Conservation (phyloP, 1,140 invertebrate genomes). For the Polypedilum vanderplanki region DNA sequence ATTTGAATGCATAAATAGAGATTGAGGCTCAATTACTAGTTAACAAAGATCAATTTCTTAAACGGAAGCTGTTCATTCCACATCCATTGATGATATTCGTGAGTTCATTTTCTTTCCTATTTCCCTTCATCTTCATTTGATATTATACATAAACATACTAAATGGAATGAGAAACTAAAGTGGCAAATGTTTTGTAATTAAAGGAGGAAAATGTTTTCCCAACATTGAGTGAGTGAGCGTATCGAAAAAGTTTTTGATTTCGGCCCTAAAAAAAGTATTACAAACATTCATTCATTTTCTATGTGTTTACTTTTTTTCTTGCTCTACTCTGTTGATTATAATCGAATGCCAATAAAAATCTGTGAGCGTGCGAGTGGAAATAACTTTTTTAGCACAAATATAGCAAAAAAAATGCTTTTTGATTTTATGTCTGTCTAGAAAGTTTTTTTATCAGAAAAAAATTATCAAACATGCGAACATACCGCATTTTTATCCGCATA, state of each 20-base stretch:
- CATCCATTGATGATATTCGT: no score
- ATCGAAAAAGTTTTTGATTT: slow-evolving; percentile 19
- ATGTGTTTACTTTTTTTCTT: no score
- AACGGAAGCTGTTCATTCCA: background rate
- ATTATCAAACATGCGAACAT: no score
- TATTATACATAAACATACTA: background rate
- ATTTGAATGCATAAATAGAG: slow-evolving; percentile 14
- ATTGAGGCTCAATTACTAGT: background rate
- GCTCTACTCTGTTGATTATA: no score
- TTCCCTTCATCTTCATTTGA: background rate
- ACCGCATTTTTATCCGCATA: no score
- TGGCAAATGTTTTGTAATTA: slow-evolving; percentile 7
- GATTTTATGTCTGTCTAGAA: no score
- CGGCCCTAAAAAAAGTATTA: background rate
- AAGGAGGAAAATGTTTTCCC: background rate
- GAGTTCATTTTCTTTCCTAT: background rate
- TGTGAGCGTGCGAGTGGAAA: no score
- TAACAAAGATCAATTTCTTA: slow-evolving; percentile 14
- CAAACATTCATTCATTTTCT: no score
- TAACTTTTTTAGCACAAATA: no score
- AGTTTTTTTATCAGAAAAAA: no score
- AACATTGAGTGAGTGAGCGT: background rate
- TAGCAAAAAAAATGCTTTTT: no score
- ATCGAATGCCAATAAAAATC: no score
- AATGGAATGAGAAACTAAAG: background rate